phyloP scores from a whole-genome alignment of 2,113 vertebrate species.

The Theristicus caerulescens region DNA sequence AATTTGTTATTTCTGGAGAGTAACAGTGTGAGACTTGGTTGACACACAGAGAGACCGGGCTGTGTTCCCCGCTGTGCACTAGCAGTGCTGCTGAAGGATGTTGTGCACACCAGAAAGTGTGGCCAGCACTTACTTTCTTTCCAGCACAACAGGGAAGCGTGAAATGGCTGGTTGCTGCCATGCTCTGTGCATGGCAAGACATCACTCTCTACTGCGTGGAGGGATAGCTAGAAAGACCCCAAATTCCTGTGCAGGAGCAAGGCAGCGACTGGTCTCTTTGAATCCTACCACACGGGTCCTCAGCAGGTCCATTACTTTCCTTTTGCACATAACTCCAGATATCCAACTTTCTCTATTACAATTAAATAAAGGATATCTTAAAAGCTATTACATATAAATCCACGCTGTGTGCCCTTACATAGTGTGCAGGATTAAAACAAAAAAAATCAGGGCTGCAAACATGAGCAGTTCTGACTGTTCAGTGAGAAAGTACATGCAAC shows the following conservation, averaged over 20 bases:
- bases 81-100: neutral
- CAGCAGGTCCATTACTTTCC: neutral
- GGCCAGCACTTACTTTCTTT: neutral
- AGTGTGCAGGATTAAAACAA: neutral
- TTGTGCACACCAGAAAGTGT: fast-evolving
- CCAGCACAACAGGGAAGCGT: neutral
- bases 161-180: neutral
- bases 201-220: neutral
- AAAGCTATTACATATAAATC: neutral
- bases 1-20: neutral
- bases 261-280: neutral
- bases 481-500: neutral
- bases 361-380: neutral
- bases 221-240: neutral
- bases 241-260: neutral
- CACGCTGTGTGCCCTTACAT: neutral
- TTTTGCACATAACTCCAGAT: neutral
- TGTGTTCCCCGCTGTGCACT: fast-evolving
- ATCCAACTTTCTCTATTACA: neutral
- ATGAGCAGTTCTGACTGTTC: neutral
- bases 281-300: fast-evolving
- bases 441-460: neutral
- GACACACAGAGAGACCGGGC: neutral
- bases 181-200: neutral
- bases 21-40: neutral